Percentiles rank a stretch among this genome's conserved stretches.
Evolutionary conservation across 1,140 invertebrate genomes (phyloP).

Genomic region (Acyrthosiphon pisum): DNA sequence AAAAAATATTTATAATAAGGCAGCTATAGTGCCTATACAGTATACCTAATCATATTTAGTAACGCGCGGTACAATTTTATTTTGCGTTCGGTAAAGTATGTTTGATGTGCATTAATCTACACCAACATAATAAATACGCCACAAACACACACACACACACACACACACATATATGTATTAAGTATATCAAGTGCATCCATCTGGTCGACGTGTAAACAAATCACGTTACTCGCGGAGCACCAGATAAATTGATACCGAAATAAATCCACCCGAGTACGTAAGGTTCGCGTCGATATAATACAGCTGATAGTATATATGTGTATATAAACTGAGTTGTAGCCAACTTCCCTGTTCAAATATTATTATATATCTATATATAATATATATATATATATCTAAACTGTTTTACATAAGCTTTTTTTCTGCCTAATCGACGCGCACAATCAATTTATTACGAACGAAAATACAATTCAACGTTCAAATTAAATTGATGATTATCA

Average conservation of each 20-base stretch:
- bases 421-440: background rate
- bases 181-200: conserved; percentile 20
- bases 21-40: background rate
- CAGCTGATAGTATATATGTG: background rate
- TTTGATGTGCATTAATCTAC: conserved; percentile 32
- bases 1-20: background rate
- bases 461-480: background rate
- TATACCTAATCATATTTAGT: background rate
- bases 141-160: background rate
- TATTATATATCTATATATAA: background rate
- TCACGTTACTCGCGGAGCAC: background rate
- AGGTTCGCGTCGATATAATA: background rate
- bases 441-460: background rate
- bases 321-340: conserved; percentile 1
- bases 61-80: background rate
- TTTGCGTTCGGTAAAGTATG: conserved; percentile 3
- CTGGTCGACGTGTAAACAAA: conserved; percentile 38
- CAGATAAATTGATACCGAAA: conserved; percentile 46
- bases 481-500: background rate
- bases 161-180: background rate
- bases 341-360: background rate
- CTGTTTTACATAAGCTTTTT: conserved; percentile 3
- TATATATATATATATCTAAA: background rate
- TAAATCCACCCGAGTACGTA: conserved; percentile 9
- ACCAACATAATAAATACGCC: background rate